Conservation (phyloP, 2,113 vertebrate species). For the Parus major region DNA sequence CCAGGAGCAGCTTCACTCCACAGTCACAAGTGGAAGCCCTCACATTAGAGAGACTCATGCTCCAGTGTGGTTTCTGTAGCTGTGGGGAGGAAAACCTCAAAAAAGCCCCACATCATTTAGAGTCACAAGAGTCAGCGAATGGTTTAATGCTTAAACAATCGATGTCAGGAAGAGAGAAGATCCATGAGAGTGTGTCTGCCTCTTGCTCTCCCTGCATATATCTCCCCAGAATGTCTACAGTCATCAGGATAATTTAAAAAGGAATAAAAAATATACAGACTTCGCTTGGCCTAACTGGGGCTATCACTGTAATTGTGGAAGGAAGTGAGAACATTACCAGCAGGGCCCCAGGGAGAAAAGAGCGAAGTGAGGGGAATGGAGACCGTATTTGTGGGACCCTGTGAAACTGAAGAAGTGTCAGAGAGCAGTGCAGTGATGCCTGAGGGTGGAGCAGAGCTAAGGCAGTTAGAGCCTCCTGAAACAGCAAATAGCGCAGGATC, state of each 20-base stretch:
- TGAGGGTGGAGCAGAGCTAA: slow-evolving; percentile 23
- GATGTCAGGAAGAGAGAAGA: slow-evolving; percentile 67
- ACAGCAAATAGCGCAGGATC: background rate
- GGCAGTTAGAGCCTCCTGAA: background rate
- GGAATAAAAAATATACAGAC: background rate
- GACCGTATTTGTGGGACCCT: slow-evolving; percentile 13
- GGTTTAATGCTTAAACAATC: slow-evolving; percentile 72
- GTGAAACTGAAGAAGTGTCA: slow-evolving; percentile 15
- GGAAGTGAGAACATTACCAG: slow-evolving; percentile 45
- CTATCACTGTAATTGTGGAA: slow-evolving; percentile 59
- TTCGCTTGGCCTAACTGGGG: slow-evolving; percentile 36
- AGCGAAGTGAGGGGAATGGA: slow-evolving; percentile 19
- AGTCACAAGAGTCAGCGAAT: slow-evolving; percentile 57
- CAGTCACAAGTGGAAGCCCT: slow-evolving; percentile 66
- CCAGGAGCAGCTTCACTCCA: slow-evolving; percentile 35
- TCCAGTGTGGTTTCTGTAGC: slow-evolving; percentile 69
- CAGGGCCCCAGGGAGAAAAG: slow-evolving; percentile 9
- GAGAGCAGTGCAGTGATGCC: background rate
- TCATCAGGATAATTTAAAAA: slow-evolving; percentile 50
- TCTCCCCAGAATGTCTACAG: slow-evolving; percentile 42
- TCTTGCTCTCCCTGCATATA: slow-evolving; percentile 19
- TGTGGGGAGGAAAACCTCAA: slow-evolving; percentile 70
- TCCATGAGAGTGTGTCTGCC: slow-evolving; percentile 14
- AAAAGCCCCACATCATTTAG: slow-evolving; percentile 59
- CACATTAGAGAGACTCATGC: slow-evolving; percentile 53